phyloP scores from a whole-genome alignment of 2,888 invertebrate species.

The Autographa gamma region DNA sequence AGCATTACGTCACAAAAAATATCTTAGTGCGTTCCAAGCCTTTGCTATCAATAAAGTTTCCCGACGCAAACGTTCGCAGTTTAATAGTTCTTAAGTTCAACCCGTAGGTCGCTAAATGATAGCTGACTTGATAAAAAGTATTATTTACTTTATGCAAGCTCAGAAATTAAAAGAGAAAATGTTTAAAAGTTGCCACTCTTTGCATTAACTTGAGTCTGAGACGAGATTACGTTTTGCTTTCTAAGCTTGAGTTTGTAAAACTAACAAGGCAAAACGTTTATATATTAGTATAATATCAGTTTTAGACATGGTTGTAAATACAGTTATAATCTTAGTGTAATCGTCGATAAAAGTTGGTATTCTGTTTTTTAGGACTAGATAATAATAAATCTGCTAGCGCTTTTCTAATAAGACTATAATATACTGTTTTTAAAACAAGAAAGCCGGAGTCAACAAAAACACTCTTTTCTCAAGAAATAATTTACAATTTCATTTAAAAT shows the following conservation, averaged over 20 bases:
- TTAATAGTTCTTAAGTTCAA: slow-evolving; percentile 43
- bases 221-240: background rate
- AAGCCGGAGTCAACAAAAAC: too few relatives aligned
- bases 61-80: slow-evolving; percentile 46
- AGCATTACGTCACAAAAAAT: slow-evolving; percentile 1
- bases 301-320: too few relatives aligned
- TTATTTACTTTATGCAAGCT: slow-evolving; percentile 28
- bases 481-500: too few relatives aligned
- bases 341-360: too few relatives aligned
- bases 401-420: too few relatives aligned
- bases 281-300: too few relatives aligned
- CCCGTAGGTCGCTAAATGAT: slow-evolving; percentile 27
- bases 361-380: too few relatives aligned
- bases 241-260: background rate
- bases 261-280: too few relatives aligned
- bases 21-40: slow-evolving; percentile 21
- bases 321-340: too few relatives aligned
- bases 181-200: background rate
- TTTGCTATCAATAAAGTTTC: slow-evolving; percentile 52
- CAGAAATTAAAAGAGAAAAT: slow-evolving; percentile 7
- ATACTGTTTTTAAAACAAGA: too few relatives aligned
- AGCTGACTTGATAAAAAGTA: slow-evolving; percentile 31
- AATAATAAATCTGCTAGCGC: too few relatives aligned
- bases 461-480: too few relatives aligned
- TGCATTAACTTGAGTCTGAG: background rate